Evolutionary conservation across 2,797 vertebrate species (phyloP).

Genomic region (Scarus forsteni): DNA sequence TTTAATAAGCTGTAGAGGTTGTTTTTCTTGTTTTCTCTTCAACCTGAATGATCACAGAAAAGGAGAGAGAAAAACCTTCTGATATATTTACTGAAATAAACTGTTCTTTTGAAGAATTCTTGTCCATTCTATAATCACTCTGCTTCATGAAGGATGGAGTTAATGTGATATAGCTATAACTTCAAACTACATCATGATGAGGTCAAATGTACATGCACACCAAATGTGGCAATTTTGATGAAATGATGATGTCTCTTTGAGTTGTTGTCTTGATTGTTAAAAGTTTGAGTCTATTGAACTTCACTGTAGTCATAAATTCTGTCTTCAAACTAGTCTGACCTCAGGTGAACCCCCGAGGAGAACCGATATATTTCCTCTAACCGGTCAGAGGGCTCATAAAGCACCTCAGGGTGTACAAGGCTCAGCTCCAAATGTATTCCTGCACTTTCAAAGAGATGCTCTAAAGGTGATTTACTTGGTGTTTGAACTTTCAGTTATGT

Average conservation of each 20-base stretch:
- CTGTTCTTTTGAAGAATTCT: not conserved
- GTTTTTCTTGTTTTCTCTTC: too few species aligned
- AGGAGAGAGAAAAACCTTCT: too few species aligned
- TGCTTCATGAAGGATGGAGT: too few species aligned
- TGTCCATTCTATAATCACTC: too few species aligned
- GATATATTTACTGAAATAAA: conserved; percentile 5
- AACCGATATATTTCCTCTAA: conserved; percentile 23
- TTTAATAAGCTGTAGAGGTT: too few species aligned
- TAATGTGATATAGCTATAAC: too few species aligned
- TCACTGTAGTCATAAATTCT: conserved; percentile 55
- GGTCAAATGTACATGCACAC: conserved; percentile 20
- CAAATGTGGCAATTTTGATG: conserved; percentile 39
- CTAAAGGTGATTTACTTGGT: conserved; percentile 42
- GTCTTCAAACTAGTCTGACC: conserved; percentile 44
- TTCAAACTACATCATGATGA: not conserved
- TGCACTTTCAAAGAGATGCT: conserved; percentile 31
- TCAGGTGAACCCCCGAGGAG: conserved; percentile 44
- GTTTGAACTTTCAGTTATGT: conserved; percentile 26
- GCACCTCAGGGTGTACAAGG: conserved; percentile 22
- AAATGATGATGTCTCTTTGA: conserved; percentile 10
- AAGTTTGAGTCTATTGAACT: conserved; percentile 32
- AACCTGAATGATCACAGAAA: too few species aligned
- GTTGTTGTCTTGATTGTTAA: conserved; percentile 24
- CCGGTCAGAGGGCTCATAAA: conserved; percentile 49
- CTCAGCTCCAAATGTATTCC: conserved; percentile 35